Base-by-base conservation (phyloP, 2,888 invertebrate species). In the Zhuqinia jingwanae region DNA sequence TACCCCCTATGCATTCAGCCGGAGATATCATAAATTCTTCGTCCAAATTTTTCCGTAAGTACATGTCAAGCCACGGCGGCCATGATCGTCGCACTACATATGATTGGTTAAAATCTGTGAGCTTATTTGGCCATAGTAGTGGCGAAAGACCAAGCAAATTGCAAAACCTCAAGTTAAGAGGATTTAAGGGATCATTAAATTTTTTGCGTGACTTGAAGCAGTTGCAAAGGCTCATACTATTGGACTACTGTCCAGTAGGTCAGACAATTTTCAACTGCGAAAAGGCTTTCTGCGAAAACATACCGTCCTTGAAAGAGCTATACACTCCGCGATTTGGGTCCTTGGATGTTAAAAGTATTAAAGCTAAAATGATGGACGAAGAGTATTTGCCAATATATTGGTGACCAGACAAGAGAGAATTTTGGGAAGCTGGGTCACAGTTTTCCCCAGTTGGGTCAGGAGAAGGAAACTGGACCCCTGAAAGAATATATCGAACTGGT, bases 361-460 rank as follows among this genome's bases (percentile, higher is more conserved):
- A 73, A 13, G 20, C 15, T 6, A 83, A 75, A 22, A 22, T 83
- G n/a, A 47, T 83, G 27, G 82, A 75, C n/a, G 50, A 75, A 15
- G 17, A 63, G 30, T 83, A 63, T 65, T 75, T 76, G n/a, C 75
- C 75, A 1, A 36, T 83, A 0, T 83, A 83, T n/a, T 76, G 65
- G 25, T 70, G 22, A 70, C 3, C 2, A 20, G 30, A 8, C 15
- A 13, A 36, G 17, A 65, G 0, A 36, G 36, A 6, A 6, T n/a
- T n/a, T n/a, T n/a, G n/a, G 36, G 36, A 36, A 36, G 36, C 36
- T 36, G 36, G n/a, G n/a, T n/a, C n/a, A n/a, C n/a, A n/a, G n/a
- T n/a, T n/a, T n/a, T n/a, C n/a, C n/a, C n/a, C n/a, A n/a, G n/a
- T n/a, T n/a, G n/a, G n/a, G n/a, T n/a, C n/a, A n/a, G n/a, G n/a